These are phyloP conservation scores for Anguilla rostrata DNA, from an alignment of 2,113 vertebrate species.

Conservation along the genomic window DNA sequence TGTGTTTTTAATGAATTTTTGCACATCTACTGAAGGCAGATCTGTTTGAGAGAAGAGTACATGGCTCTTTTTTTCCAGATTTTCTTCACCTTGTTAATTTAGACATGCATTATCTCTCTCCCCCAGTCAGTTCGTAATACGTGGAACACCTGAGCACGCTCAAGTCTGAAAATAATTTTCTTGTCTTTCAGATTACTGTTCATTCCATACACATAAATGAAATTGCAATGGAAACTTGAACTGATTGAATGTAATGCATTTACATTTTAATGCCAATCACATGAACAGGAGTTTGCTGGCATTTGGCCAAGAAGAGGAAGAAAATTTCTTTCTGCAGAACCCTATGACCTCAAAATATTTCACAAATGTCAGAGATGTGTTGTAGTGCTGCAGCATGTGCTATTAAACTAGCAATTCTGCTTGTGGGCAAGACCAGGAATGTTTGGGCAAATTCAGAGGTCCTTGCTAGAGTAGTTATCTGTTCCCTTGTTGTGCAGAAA, in stretches of 20 bases:
- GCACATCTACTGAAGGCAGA: background rate
- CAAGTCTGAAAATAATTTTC: no score
- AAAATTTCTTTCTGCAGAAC: background rate
- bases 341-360: background rate
- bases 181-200: no score
- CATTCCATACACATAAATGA: no score
- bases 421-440: constrained; percentile 50
- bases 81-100: background rate
- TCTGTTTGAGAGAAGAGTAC: background rate
- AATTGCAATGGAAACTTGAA: no score
- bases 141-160: no score
- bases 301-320: background rate
- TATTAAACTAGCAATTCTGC: constrained; percentile 56
- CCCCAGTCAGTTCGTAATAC: background rate
- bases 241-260: no score
- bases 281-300: background rate
- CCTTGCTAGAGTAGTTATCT: constrained; percentile 44
- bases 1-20: background rate
- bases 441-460: constrained; percentile 60
- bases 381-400: constrained; percentile 39
- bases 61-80: background rate
- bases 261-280: background rate
- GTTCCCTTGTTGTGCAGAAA: constrained; percentile 27
- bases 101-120: background rate
- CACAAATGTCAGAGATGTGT: constrained; percentile 39